Evolutionary conservation across 2,113 vertebrate species (phyloP).

Genomic region (Cavia porcellus): DNA sequence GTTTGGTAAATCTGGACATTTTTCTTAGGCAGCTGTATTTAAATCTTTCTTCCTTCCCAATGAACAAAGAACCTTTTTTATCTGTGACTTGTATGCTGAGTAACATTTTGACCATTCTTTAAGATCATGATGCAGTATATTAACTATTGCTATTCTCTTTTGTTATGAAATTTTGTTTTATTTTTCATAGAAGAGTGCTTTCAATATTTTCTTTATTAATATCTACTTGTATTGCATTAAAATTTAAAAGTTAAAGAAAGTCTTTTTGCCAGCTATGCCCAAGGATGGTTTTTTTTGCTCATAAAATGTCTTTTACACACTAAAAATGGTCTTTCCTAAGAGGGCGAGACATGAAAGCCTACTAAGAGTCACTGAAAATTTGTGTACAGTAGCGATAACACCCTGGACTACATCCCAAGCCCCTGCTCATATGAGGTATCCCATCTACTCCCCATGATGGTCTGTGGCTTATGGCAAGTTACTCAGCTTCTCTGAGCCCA

Average conservation of each 20-base stretch:
- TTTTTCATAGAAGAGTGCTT: neutral
- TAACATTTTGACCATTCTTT: neutral
- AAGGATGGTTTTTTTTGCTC: neutral
- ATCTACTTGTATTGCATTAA: neutral
- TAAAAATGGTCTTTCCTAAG: neutral
- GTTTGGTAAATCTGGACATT: neutral
- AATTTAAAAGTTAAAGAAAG: neutral
- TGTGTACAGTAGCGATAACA: neutral
- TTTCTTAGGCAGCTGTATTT: neutral
- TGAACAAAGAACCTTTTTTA: neutral
- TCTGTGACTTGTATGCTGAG: neutral
- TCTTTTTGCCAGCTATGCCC: neutral
- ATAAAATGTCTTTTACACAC: neutral
- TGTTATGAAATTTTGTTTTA: neutral
- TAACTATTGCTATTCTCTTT: neutral
- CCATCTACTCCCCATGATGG: neutral
- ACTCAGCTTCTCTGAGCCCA: neutral
- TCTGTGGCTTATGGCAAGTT: neutral
- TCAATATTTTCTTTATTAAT: neutral
- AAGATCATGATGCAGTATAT: neutral
- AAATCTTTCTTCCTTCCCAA: neutral
- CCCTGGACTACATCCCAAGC: neutral
- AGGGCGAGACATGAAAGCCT: neutral
- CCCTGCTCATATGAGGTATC: fast-evolving
- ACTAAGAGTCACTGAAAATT: neutral